Base-by-base conservation (phyloP, 2,888 invertebrate genomes). In the Amaurobius ferox region DNA sequence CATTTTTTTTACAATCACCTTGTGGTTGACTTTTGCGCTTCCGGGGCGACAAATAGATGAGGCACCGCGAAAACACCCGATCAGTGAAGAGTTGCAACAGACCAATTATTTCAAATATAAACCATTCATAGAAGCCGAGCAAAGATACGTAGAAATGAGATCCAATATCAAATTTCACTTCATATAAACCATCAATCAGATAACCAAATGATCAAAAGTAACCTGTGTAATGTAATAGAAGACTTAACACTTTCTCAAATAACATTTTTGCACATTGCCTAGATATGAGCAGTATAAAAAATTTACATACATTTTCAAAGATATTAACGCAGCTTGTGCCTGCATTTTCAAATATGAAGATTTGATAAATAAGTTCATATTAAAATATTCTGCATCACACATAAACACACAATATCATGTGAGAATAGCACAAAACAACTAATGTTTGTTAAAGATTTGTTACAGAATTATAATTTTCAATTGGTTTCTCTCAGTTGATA, bases 1-100 rank as follows among this genome's bases (percentile, higher is more conserved):
- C 68, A 67, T 72, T 64, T 77, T 83, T 83, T 79, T 79, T 86
- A 86, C 86, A 86, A 79, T 86, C 78, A 74, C 79, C 74, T 48
- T 40, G 72, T 77, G 77, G 78, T 78, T 85, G 72, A 67, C 70
- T 73, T 80, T 76, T 76, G 79, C 66, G 79, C 79, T 70, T 79
- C 74, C 29, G 79, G 74, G 71, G 79, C 76, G 76, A 79, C 79
- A 86, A 71, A 70, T 79, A 74, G 67, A 86, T 71, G 79, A 86
- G 78, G 74, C 85, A 85, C 78, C 85, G 72, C 72, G 74, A 80
- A 76, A 76, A 83, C 81, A 76, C 62, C 70, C 62, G 76, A 76
- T 71, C 70, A 62, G 64, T 62, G 71, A 83, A 83, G 73, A 83
- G 81, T 83, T 83, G 81, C 81, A 83, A 83, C 81, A 83, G 66